Conservation (phyloP, 2,113 vertebrate species). For the Lasiurus borealis region DNA sequence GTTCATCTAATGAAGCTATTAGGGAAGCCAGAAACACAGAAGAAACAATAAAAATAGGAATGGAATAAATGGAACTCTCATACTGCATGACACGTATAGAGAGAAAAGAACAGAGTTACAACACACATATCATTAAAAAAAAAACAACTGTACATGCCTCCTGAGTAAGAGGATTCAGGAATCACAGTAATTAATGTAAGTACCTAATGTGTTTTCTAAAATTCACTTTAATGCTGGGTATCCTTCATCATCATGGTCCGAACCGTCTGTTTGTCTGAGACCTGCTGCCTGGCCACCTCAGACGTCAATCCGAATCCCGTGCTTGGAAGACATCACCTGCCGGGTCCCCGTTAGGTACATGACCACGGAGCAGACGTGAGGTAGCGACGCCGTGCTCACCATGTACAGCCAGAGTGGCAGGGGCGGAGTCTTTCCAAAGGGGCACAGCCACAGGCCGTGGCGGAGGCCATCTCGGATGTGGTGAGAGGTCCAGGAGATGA, state of each 20-base stretch:
- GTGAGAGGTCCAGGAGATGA: slow-evolving; percentile 96
- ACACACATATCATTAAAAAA: background rate
- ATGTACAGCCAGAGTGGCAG: slow-evolving; percentile 97
- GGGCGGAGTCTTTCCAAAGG: slow-evolving; percentile 95
- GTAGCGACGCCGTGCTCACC: slow-evolving; percentile 94
- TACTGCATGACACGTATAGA: background rate
- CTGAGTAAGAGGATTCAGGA: background rate
- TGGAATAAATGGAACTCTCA: background rate
- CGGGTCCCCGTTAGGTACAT: slow-evolving; percentile 97
- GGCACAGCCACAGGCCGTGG: slow-evolving; percentile 96
- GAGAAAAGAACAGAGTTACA: background rate
- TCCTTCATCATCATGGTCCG: background rate
- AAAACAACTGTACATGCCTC: background rate
- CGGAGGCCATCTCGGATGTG: slow-evolving; percentile 95
- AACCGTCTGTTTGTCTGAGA: background rate
- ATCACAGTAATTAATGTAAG: slow-evolving; percentile 29
- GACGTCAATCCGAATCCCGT: slow-evolving; percentile 94
- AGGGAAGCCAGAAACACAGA: background rate
- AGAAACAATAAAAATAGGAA: background rate
- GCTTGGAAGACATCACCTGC: slow-evolving; percentile 94
- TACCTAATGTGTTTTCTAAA: background rate
- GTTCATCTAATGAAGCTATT: background rate
- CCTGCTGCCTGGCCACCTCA: slow-evolving; percentile 79
- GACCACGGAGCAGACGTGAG: slow-evolving; percentile 94
- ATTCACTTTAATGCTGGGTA: slow-evolving; percentile 48